A percentile compares a stretch with the other conserved stretches of the same genome.
phyloP scores from a whole-genome alignment of 2,113 vertebrate species.

The Triplophysa tibetana region DNA sequence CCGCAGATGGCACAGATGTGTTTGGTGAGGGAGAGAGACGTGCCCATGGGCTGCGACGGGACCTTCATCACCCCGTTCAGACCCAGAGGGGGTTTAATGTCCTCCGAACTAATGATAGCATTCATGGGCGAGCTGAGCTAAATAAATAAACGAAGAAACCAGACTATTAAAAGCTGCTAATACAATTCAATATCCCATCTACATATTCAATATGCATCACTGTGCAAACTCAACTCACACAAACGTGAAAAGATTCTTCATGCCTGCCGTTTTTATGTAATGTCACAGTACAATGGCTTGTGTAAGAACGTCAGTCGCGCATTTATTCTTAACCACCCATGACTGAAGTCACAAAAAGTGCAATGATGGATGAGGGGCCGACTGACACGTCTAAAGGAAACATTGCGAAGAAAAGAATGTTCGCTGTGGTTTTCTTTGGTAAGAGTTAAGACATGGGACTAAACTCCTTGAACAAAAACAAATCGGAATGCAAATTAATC shows the following conservation, averaged over 20 bases:
- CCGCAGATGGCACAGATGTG: constrained; percentile 99
- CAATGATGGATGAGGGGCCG: constrained; percentile 21
- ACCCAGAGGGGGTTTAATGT: constrained; percentile 95
- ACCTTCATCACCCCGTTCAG: constrained; percentile 97
- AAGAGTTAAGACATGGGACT: not conserved
- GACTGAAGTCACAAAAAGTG: not conserved
- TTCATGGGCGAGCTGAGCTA: constrained; percentile 96
- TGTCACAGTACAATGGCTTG: not conserved
- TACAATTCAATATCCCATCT: not conserved
- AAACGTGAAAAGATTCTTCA: not conserved
- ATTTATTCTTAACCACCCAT: constrained; percentile 37
- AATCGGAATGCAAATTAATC: not conserved
- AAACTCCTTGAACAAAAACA: not conserved
- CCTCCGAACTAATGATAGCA: constrained; percentile 93
- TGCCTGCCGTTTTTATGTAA: not conserved
- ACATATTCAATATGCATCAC: not conserved
- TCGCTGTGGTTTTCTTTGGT: not conserved
- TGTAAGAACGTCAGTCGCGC: constrained; percentile 9
- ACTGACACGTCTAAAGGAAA: constrained; percentile 7
- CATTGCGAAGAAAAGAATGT: not conserved
- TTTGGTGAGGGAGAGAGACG: constrained; percentile 88
- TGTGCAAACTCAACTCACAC: no score
- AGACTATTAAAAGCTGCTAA: constrained; percentile 1
- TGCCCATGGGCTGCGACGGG: constrained; percentile 87
- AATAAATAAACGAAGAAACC: constrained; percentile 13